Evolutionary conservation across 2,797 vertebrate genomes (phyloP).

Genomic region (Psittacula derbiana): DNA sequence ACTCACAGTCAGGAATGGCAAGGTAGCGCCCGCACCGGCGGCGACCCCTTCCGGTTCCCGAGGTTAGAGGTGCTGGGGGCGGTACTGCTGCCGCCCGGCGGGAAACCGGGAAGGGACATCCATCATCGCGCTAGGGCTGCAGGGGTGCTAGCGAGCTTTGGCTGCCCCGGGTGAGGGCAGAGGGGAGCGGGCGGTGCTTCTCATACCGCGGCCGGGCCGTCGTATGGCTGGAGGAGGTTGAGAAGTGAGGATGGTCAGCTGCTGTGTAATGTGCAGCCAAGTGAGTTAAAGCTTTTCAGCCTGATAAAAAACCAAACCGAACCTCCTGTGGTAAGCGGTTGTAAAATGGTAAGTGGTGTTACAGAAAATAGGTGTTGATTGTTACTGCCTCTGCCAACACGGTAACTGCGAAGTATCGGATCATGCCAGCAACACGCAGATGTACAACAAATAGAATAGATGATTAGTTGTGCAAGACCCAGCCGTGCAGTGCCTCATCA

Average conservation of each 20-base stretch:
- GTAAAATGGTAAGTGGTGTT: not conserved
- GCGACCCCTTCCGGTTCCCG: not conserved
- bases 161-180: not conserved
- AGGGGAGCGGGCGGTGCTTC: not conserved
- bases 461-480: not conserved
- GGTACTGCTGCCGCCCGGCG: not conserved
- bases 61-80: not conserved
- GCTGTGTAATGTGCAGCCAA: not conserved
- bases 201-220: not conserved
- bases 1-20: not conserved
- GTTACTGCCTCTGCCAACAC: not conserved
- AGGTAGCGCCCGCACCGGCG: rapidly evolving
- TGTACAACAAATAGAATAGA: rapidly evolving
- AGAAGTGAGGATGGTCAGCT: not conserved
- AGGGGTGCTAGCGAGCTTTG: rapidly evolving
- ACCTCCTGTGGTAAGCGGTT: too few relatives aligned
- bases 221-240: not conserved
- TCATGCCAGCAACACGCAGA: rapidly evolving
- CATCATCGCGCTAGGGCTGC: rapidly evolving
- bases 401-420: rapidly evolving
- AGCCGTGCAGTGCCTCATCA: not conserved
- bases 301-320: not conserved
- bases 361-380: not conserved
- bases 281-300: not conserved
- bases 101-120: rapidly evolving